phyloP scores from a whole-genome alignment of 2,888 invertebrate genomes.

The Thereva nobilitata region DNA sequence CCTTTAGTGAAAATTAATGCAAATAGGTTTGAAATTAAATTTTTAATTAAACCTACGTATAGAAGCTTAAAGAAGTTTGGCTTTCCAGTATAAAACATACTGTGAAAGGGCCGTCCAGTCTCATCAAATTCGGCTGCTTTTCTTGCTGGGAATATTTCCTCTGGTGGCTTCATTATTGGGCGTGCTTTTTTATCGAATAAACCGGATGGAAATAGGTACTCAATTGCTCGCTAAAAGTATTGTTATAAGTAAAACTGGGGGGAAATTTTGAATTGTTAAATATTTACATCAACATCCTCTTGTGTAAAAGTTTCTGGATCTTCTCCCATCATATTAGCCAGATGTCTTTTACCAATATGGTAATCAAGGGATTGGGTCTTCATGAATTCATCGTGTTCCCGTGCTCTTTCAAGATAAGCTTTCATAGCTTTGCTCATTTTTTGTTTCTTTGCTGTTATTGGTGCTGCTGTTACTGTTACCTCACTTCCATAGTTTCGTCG shows the following conservation, averaged over 20 bases:
- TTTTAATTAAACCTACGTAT: slow-evolving; percentile 65
- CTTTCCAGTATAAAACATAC: slow-evolving; percentile 87
- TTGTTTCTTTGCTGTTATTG: slow-evolving; percentile 59
- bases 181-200: slow-evolving; percentile 82
- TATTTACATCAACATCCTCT: slow-evolving; percentile 78
- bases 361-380: slow-evolving; percentile 76
- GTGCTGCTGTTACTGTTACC: slow-evolving; percentile 52
- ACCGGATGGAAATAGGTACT: slow-evolving; percentile 95
- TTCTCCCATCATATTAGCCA: slow-evolving; percentile 99
- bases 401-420: slow-evolving; percentile 81
- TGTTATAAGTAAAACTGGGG: not conserved
- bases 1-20: slow-evolving; percentile 57
- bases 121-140: slow-evolving; percentile 91
- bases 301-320: slow-evolving; percentile 88
- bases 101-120: slow-evolving; percentile 87
- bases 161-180: slow-evolving; percentile 89
- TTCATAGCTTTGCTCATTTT: slow-evolving; percentile 87
- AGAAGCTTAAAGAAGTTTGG: slow-evolving; percentile 83
- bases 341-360: slow-evolving; percentile 89
- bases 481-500: slow-evolving; percentile 31
- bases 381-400: slow-evolving; percentile 83
- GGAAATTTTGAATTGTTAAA: not conserved
- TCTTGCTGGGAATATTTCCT: slow-evolving; percentile 78
- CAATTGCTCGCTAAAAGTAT: slow-evolving; percentile 74
- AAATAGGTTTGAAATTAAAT: not conserved